A percentile compares a stretch with the other conserved stretches of the same genome.
Conservation (phyloP, 1,140 invertebrate genomes). For the Argopecten irradians region DNA sequence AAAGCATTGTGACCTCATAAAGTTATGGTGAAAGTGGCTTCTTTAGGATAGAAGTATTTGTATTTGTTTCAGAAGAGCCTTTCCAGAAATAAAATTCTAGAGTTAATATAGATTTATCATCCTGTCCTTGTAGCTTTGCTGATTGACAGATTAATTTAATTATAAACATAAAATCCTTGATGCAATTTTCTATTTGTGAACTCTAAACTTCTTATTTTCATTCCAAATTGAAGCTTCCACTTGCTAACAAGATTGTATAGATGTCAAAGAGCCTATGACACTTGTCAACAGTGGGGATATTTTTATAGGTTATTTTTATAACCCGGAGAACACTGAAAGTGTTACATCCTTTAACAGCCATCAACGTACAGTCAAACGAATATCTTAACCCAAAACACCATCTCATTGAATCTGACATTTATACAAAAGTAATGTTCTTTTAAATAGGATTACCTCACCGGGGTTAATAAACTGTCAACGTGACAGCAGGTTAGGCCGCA, state of each 20-base stretch:
- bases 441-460: slow-evolving; percentile 9
- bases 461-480: neutral
- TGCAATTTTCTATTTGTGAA: too few species aligned
- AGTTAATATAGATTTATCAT: too few species aligned
- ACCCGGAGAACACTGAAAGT: neutral
- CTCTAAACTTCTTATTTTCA: too few species aligned
- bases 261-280: neutral
- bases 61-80: too few species aligned
- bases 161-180: too few species aligned
- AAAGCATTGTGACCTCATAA: neutral
- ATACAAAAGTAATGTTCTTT: neutral
- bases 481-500: neutral
- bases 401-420: neutral
- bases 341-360: neutral
- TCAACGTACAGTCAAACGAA: neutral
- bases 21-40: neutral
- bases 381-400: neutral
- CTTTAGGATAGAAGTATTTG: neutral
- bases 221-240: neutral
- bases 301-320: neutral
- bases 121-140: too few species aligned
- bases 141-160: too few species aligned
- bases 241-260: neutral
- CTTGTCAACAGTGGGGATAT: neutral
- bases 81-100: too few species aligned